phyloP scores from a whole-genome alignment of 2,797 vertebrate genomes.

The Podarcis siculus region DNA sequence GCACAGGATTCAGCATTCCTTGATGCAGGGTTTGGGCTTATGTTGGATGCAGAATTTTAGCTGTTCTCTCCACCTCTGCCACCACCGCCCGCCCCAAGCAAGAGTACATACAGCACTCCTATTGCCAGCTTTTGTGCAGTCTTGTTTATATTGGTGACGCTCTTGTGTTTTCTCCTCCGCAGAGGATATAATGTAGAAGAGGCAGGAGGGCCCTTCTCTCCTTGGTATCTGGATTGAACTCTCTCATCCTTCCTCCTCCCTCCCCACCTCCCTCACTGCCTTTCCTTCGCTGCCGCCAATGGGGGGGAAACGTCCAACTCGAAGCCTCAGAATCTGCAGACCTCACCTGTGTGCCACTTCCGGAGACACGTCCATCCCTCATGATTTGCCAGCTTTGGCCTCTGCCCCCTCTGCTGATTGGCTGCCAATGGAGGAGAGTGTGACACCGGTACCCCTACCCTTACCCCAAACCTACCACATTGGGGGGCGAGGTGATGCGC shows the following conservation, averaged over 20 bases:
- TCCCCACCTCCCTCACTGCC: constrained; percentile 44
- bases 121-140: no score
- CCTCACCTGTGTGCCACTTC: constrained; percentile 20
- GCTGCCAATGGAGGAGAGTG: not conserved
- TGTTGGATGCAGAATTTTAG: not conserved
- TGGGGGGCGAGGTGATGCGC: constrained; percentile 36
- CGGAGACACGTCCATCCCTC: constrained; percentile 9
- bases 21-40: not conserved
- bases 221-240: constrained; percentile 56
- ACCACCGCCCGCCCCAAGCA: not conserved
- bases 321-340: constrained; percentile 49
- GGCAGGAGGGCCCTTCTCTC: constrained; percentile 60
- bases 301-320: constrained; percentile 35
- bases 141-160: not conserved
- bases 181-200: constrained; percentile 76
- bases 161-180: constrained; percentile 56
- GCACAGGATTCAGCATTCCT: not conserved
- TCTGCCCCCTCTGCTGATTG: not conserved
- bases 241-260: constrained; percentile 27
- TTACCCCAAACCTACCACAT: constrained; percentile 22
- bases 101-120: not conserved
- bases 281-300: constrained; percentile 64
- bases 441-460: not conserved
- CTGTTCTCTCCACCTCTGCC: not conserved
- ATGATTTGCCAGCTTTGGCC: constrained; percentile 34